Base-by-base conservation (phyloP, 2,113 vertebrate genomes). In the Chaenogobius annularis region DNA sequence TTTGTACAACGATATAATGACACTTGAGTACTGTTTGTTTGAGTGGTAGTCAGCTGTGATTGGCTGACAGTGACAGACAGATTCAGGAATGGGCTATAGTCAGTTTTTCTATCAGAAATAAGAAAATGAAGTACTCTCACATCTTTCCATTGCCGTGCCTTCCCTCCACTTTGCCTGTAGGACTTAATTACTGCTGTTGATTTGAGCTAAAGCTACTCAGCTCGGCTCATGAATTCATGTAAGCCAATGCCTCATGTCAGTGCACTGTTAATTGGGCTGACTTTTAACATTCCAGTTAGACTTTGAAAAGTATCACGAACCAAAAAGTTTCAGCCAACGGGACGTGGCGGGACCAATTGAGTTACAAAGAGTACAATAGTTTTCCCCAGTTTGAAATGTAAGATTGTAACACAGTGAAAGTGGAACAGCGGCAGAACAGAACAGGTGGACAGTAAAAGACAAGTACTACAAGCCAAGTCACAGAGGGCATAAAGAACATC, bases 401-500 rank as follows among this genome's bases (percentile, higher is more conserved):
- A 62, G 73, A 71, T 61, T 15, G 47, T 31, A 50, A 6, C 19
- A 70, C 10, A 55, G 31, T 15, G 19, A 59, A 40, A 77, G 61
- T 58, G 26, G 66, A 52, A 55, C 20, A 66, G 31, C 44, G n/a
- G 7, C 10, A 22, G 1, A 58, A 58, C 55, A 58, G 63, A 70
- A 35, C 68, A 64, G 66, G 62, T 68, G 65, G 52, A 77, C 66
- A 26, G 54, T 54, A 69, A 68, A 58, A 68, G 66, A 37, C 56
- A 64, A 54, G 43, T 17, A 35, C 58, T 35, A 61, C 58, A 10
- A 13, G 26, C 14, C 58, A 61, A 35, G 35, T 35, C 58, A 61
- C 58, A 17, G 46, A 46, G 22, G 54, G 56, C 23, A 62, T 59
- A 74, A 74, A 66, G 59, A 74, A 78, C 82, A 35, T 37, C 47